Percentiles rank a stretch among this genome's conserved stretches.
Conservation (phyloP, 2,888 invertebrate species). For the Orthonevra nobilis region DNA sequence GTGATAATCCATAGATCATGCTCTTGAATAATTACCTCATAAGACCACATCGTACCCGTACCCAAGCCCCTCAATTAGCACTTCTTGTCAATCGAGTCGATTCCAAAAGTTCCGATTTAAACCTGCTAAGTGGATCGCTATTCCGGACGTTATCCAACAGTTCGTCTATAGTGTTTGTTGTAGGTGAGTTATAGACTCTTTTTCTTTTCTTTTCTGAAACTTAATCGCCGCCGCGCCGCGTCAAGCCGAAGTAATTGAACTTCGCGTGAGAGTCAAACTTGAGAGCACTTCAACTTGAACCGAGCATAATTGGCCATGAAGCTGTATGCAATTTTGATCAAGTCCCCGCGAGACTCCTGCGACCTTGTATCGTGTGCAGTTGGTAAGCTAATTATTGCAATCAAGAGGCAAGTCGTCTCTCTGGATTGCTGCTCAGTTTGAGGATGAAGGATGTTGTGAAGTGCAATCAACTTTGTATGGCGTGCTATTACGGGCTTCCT, state of each 20-base stretch:
- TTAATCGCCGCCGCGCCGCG: neutral
- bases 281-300: constrained; percentile 10
- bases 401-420: constrained; percentile 8
- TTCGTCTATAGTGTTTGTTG: constrained; percentile 1
- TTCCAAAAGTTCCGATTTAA: constrained; percentile 23
- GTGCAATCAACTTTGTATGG: constrained; percentile 8
- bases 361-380: constrained; percentile 23
- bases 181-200: constrained; percentile 30
- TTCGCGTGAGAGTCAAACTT: neutral
- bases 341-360: constrained; percentile 28
- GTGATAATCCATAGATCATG: constrained; percentile 20
- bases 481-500: neutral
- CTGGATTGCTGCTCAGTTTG: neutral
- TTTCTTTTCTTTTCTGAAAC: constrained; percentile 1
- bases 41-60: neutral
- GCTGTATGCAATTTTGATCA: constrained; percentile 29
- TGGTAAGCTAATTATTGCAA: constrained; percentile 5
- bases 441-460: constrained; percentile 12
- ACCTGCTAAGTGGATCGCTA: constrained; percentile 23
- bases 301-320: constrained; percentile 37
- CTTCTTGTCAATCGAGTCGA: constrained; percentile 10
- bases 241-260: constrained; percentile 26
- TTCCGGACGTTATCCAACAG: constrained; percentile 19
- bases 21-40: constrained; percentile 5
- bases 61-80: constrained; percentile 26